Conservation (phyloP, 1,140 invertebrate species). For the Zaprionus capensis region DNA sequence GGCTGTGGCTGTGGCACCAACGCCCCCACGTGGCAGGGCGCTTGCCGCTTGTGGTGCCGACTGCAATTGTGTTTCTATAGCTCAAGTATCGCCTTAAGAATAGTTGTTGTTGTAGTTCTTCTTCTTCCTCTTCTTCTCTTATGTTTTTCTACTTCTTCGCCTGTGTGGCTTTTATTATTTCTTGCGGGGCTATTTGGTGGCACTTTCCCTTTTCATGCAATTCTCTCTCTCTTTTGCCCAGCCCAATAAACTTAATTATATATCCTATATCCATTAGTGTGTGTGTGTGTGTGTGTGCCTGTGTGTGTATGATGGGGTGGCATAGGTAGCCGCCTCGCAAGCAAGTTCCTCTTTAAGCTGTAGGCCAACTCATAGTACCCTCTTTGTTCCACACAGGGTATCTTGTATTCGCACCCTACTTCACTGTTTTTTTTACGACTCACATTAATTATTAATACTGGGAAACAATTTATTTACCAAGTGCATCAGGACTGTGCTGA, state of each 20-base stretch:
- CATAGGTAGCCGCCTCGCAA: not conserved
- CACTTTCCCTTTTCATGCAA: constrained; percentile 31
- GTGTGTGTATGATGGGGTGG: not conserved
- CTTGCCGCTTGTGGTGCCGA: not conserved
- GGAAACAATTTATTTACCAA: not conserved
- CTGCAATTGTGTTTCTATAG: constrained; percentile 16
- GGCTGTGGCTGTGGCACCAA: not conserved
- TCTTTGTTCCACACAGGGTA: not conserved
- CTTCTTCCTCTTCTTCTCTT: not conserved
- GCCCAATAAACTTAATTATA: constrained; percentile 45
- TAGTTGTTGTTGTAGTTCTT: constrained; percentile 9
- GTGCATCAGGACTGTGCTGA: not conserved
- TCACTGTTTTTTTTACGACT: not conserved
- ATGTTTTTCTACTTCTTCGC: constrained; percentile 5
- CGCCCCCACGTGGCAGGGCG: constrained; percentile 11
- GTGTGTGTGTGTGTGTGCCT: not conserved
- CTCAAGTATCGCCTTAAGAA: constrained; percentile 9
- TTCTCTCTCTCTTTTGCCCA: not conserved
- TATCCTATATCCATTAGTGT: constrained; percentile 1
- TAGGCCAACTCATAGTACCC: not conserved
- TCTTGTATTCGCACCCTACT: not conserved
- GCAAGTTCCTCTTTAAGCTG: not conserved
- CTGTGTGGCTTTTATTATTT: constrained; percentile 46
- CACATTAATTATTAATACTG: not conserved
- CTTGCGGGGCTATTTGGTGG: constrained; percentile 10